Conservation (phyloP, 2,113 vertebrate genomes). For the Narcine bancroftii region DNA sequence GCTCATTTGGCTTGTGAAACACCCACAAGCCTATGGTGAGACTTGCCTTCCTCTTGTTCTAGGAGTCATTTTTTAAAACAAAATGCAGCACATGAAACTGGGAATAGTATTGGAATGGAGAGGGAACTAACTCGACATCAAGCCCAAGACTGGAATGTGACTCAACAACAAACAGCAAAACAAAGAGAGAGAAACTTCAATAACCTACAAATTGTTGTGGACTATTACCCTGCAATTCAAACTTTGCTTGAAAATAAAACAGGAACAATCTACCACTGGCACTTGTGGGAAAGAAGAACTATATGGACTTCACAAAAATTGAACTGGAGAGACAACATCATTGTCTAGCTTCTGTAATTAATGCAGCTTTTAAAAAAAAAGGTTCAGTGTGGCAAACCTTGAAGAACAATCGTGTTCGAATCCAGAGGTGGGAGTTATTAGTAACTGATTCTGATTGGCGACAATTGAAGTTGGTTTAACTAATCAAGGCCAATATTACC, state of each 20-base stretch:
- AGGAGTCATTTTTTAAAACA: neutral
- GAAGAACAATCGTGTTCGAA: neutral
- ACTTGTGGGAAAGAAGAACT: neutral
- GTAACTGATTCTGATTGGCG: neutral
- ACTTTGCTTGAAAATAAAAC: neutral
- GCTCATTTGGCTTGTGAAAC: neutral
- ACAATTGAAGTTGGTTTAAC: neutral
- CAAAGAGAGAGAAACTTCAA: neutral
- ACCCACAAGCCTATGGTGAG: neutral
- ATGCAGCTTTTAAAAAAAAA: neutral
- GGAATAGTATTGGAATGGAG: neutral
- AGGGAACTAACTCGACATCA: neutral
- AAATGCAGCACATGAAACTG: neutral
- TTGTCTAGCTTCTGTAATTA: neutral
- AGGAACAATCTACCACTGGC: neutral
- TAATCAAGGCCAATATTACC: neutral
- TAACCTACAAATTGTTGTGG: neutral
- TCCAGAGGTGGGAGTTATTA: neutral
- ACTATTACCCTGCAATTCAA: neutral
- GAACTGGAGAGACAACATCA: neutral
- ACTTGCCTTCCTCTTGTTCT: neutral
- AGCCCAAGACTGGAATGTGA: neutral
- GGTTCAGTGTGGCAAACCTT: neutral
- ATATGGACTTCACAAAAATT: neutral
- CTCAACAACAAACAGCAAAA: neutral